Evolutionary conservation across 2,888 invertebrate genomes (phyloP).

Genomic region (Periphyllus acericola): DNA sequence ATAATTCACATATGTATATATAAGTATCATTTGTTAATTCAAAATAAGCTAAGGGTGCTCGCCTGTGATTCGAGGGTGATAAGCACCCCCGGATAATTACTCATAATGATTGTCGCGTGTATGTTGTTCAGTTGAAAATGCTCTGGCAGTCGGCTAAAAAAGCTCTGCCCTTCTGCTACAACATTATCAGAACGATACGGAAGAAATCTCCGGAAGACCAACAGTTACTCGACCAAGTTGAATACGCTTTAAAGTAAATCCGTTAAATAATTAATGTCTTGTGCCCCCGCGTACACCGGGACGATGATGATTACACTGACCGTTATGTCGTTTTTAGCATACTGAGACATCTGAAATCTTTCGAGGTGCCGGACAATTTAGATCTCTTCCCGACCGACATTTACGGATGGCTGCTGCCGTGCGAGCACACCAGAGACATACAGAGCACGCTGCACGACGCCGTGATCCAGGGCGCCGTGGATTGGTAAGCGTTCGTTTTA

Average conservation of each 20-base stretch:
- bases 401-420: conserved; percentile 74
- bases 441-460: conserved; percentile 76
- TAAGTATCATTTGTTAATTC: no score
- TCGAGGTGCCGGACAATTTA: conserved; percentile 73
- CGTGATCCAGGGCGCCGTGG: conserved; percentile 78
- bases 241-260: conserved; percentile 74
- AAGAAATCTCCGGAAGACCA: conserved; percentile 80
- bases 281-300: neutral
- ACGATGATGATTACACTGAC: conserved; percentile 1
- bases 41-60: no score
- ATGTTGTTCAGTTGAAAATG: conserved; percentile 70
- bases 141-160: conserved; percentile 86
- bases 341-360: conserved; percentile 73
- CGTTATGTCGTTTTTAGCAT: conserved; percentile 70
- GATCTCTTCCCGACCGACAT: conserved; percentile 77
- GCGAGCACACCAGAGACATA: conserved; percentile 72
- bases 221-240: conserved; percentile 76
- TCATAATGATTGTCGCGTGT: neutral
- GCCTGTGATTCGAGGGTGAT: no score
- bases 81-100: no score
- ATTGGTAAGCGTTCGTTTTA: conserved; percentile 72
- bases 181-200: conserved; percentile 79
- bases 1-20: no score
- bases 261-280: neutral
- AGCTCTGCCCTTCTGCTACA: conserved; percentile 80